Conservation (phyloP, 2,113 vertebrate species). For the Channa argus region DNA sequence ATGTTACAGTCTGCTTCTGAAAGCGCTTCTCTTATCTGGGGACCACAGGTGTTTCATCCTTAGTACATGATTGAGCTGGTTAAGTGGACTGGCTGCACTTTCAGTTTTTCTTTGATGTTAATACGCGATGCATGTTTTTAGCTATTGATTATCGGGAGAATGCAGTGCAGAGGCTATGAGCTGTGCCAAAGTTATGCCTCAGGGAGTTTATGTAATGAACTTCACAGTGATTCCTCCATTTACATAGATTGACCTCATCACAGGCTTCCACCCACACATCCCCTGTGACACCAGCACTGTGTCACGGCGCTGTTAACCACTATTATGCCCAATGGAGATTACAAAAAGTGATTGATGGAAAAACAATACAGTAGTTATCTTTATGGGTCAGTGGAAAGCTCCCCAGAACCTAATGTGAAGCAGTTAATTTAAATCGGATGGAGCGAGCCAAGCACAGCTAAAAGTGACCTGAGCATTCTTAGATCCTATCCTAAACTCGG, state of each 20-base stretch:
- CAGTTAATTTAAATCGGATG: too few relatives aligned
- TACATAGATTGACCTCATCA: slow-evolving; percentile 22
- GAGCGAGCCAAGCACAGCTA: too few relatives aligned
- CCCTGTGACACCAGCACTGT: slow-evolving; percentile 21
- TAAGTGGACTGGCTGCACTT: slow-evolving; percentile 18
- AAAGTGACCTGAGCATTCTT: too few relatives aligned
- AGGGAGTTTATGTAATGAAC: slow-evolving; percentile 59
- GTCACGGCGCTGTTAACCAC: slow-evolving; percentile 2
- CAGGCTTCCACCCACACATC: slow-evolving; percentile 26
- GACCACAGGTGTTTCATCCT: slow-evolving; percentile 40
- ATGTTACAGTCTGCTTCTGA: slow-evolving; percentile 24
- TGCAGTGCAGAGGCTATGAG: slow-evolving; percentile 58
- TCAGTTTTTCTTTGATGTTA: slow-evolving; percentile 46
- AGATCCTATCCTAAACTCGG: too few relatives aligned
- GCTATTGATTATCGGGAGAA: slow-evolving; percentile 62
- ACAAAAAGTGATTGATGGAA: neutral
- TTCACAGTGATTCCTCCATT: slow-evolving; percentile 25
- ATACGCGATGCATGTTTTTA: slow-evolving; percentile 28
- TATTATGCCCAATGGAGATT: neutral
- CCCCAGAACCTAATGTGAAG: too few relatives aligned
- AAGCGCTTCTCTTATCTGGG: slow-evolving; percentile 15
- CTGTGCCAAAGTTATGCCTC: slow-evolving; percentile 31
- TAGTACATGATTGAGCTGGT: slow-evolving; percentile 15
- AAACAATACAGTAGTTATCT: neutral
- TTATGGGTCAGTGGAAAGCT: too few relatives aligned